Evolutionary conservation across 2,113 vertebrate genomes (phyloP), one percentile per base, ranked within the genome.

Genomic region (Hylia prasina): DNA sequence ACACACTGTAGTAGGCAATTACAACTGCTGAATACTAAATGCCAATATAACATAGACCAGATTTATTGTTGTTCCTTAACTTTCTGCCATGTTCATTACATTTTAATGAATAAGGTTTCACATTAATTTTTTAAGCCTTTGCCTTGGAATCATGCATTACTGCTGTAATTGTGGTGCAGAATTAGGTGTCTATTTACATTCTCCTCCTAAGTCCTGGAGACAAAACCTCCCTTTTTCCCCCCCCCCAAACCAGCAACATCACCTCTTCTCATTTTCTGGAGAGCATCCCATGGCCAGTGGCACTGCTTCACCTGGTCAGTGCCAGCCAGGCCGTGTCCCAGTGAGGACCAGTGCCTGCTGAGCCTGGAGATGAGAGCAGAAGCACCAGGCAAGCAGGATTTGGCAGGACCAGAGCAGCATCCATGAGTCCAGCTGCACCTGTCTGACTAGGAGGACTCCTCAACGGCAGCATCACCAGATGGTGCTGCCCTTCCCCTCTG

Each of bases 31-130:
- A 93, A 96, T 92, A 93, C 95, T 93, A 94, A 96, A 93, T 51
- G 83, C 82, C 93, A 78, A 78, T 92, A 89, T 77, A 90, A 81
- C 89, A 42, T 48, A 81, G 68, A 42, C 76, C 48, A 89, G 79
- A 97, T 97, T 94, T 92, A 97, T 94, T 92, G 80, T 81, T 94
- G 80, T 91, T 93, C 89, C 80, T 89, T 93, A 96, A 89, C 86
- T 93, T 95, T 89, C 51, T 87, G 91, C 91, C 76, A 50, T 28
- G 76, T 92, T 94, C 93, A 93, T 96, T 96, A 81, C 83, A 93
- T 66, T 94, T 95, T 95, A 95, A 97, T 93, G 91, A 96, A 94
- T 90, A 94, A 81, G 93, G 94, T 72, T 88, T 93, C 85, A 80
- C 88, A 94, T 90, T 60, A 90, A 92, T 92, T 96, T 96, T 94